Percentiles rank a stretch among this genome's conserved stretches.
These are phyloP conservation scores for Parnassius apollo DNA, from an alignment of 2,888 invertebrate genomes.

Conservation along the genomic window DNA sequence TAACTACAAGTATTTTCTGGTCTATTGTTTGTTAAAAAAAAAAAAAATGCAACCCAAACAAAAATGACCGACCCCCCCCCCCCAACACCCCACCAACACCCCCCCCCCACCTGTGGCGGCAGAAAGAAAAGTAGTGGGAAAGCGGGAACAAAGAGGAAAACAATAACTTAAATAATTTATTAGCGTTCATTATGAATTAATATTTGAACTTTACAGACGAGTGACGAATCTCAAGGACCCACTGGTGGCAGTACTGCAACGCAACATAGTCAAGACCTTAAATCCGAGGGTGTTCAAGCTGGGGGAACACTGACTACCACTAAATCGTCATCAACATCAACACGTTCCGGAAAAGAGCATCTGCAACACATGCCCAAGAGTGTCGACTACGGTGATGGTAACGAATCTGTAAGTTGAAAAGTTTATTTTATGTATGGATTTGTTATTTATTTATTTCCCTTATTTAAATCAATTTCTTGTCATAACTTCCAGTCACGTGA, in stretches of 20 bases:
- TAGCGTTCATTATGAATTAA: background rate
- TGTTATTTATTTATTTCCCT: background rate
- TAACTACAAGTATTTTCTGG: no score
- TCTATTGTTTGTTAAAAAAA: no score
- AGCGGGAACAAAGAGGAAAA: no score
- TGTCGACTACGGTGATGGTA: constrained; percentile 85
- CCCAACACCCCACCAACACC: no score
- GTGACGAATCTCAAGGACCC: constrained; percentile 67
- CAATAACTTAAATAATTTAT: background rate
- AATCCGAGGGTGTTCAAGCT: constrained; percentile 92
- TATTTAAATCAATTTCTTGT: background rate
- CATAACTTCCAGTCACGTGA: constrained; percentile 79
- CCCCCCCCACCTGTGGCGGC: no score
- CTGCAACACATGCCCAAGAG: constrained; percentile 82
- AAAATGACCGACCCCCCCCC: no score
- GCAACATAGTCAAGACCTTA: constrained; percentile 75
- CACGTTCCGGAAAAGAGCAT: constrained; percentile 75
- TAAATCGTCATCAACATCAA: constrained; percentile 84
- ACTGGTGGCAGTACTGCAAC: constrained; percentile 46
- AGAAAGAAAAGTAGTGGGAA: no score
- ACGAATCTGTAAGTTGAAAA: constrained; percentile 74
- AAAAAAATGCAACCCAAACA: no score
- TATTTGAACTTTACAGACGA: constrained; percentile 48
- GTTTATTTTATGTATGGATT: background rate
- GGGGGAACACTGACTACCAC: constrained; percentile 86